Evolutionary conservation across 2,797 vertebrate species (phyloP), one percentile per base, ranked within the genome.

Genomic region (Paramormyrops hopkinsi): DNA sequence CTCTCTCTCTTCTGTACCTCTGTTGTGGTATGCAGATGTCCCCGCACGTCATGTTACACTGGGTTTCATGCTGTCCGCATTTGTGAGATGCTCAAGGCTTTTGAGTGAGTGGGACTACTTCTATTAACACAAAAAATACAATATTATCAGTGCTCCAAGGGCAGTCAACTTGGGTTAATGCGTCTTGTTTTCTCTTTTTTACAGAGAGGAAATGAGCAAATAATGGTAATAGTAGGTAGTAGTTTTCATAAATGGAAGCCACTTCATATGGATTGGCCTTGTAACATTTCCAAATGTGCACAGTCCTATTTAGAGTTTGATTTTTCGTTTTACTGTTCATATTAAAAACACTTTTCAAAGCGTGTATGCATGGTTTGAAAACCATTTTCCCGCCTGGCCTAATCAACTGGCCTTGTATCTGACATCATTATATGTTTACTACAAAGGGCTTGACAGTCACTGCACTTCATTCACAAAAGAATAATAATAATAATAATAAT

Each of bases 51-150:
- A 29, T 33, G 85, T 76, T 62, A 25, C 25, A 46, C 29, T 54
- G 89, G 62, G 4, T 54, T 73, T 83, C 48, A 59, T 46, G 9
- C 19, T 33, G 56, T 85, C 59, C 8, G 12, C 48, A 56, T 14
- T 69, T 41, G 8, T 44, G 89, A 33, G 82, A 73, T 19, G 50
- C 11, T 44, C 33, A 46, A 48, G 56, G 82, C 88, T 85, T 89
- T 89, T 25, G 33, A 65, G 59, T 33, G 83, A 86, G 59, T 17
- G 48, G 33, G 83, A 44, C 62, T 76, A 44, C 65, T 44, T 48
- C 29, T 76, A 86, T 87, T 76, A 86, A 41, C 59, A 76, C 50
- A 69, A 65, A 87, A 59, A 65, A 56, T 62, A 53, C 46, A 76
- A 25, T 53, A 44, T 29, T 37, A 86, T 48, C 79, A 33, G 56